Conservation (phyloP, 2,797 vertebrate species). For the Miichthys miiuy region DNA sequence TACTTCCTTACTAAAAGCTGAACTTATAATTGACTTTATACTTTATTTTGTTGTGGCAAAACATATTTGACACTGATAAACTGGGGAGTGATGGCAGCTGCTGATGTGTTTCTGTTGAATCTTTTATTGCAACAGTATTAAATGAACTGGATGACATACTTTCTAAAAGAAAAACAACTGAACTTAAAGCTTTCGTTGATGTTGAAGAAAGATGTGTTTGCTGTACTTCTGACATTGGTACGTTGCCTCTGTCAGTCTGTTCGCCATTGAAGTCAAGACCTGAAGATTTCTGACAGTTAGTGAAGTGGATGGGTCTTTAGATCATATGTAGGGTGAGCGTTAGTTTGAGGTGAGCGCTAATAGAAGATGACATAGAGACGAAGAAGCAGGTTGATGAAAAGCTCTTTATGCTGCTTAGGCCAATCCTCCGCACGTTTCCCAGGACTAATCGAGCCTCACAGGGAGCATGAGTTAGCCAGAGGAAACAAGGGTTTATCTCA, state of each 20-base stretch:
- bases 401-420: slow-evolving; percentile 76
- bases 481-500: slow-evolving; percentile 50
- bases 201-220: too few species aligned
- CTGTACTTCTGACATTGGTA: too few species aligned
- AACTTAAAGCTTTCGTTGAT: too few species aligned
- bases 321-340: slow-evolving; percentile 26
- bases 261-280: background rate
- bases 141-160: too few species aligned
- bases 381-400: slow-evolving; percentile 68
- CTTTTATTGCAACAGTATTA: too few species aligned
- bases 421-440: slow-evolving; percentile 74
- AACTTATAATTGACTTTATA: too few species aligned
- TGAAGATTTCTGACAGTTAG: background rate
- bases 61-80: too few species aligned
- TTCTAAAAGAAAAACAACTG: too few species aligned
- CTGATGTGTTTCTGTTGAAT: too few species aligned
- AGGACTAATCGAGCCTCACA: slow-evolving; percentile 32
- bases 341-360: slow-evolving; percentile 23
- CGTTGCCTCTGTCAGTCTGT: background rate
- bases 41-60: too few species aligned
- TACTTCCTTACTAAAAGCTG: too few species aligned
- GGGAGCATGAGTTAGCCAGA: slow-evolving; percentile 43
- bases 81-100: too few species aligned
- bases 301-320: background rate
- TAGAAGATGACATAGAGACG: slow-evolving; percentile 31